These are phyloP conservation scores for Phocides pigmalion DNA, from an alignment of 1,140 invertebrate species.

Conservation along the genomic window DNA sequence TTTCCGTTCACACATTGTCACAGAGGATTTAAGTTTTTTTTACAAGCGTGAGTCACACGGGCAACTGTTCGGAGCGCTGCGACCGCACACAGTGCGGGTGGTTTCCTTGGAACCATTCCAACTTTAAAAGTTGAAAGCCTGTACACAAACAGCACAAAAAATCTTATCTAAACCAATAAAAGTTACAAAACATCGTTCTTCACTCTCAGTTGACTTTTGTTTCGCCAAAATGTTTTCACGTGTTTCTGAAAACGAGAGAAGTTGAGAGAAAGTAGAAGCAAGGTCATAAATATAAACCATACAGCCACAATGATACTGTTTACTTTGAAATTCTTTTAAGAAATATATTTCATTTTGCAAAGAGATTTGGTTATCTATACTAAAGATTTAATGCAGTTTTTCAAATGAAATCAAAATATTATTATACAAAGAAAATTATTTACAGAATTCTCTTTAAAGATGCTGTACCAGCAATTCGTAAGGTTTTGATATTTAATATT, in stretches of 20 bases:
- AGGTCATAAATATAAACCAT: slow-evolving; percentile 20
- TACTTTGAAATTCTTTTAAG: not conserved
- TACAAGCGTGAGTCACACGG: slow-evolving; percentile 45
- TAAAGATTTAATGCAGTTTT: not conserved
- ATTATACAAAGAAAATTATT: too few species aligned
- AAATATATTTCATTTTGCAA: not conserved
- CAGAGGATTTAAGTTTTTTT: slow-evolving; percentile 40
- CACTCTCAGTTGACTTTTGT: slow-evolving; percentile 25
- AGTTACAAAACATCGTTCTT: slow-evolving; percentile 28
- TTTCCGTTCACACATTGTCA: slow-evolving; percentile 45
- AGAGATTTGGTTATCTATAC: not conserved
- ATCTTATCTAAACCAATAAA: slow-evolving; percentile 35
- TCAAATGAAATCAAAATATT: not conserved
- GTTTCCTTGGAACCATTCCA: slow-evolving; percentile 65
- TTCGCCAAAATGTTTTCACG: slow-evolving; percentile 11
- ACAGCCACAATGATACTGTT: not conserved
- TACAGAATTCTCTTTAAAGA: too few species aligned
- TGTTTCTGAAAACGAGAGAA: slow-evolving; percentile 23
- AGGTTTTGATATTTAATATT: too few species aligned
- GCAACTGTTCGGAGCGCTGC: slow-evolving; percentile 37
- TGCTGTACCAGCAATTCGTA: too few species aligned
- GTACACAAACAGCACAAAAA: slow-evolving; percentile 36
- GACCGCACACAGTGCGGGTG: slow-evolving; percentile 54
- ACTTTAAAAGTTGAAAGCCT: slow-evolving; percentile 48
- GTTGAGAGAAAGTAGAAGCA: slow-evolving; percentile 23